These are phyloP conservation scores for Apistogramma diplotaenia DNA, from an alignment of 2,113 vertebrate genomes.

Conservation along the genomic window DNA sequence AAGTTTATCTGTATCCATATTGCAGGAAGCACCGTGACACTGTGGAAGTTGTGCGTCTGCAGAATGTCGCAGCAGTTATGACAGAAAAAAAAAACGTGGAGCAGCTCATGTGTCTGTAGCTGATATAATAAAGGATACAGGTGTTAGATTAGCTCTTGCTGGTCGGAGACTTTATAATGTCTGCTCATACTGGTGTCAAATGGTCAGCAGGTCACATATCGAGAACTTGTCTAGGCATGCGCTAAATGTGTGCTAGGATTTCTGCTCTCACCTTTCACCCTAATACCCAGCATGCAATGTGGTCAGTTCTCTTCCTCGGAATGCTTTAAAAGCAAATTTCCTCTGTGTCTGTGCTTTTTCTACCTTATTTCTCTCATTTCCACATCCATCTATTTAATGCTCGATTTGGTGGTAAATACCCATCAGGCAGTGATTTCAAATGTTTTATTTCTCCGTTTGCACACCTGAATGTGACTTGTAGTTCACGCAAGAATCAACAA, in stretches of 20 bases:
- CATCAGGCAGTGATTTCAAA: neutral
- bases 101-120: neutral
- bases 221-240: slow-evolving; percentile 14
- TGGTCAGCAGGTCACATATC: slow-evolving; percentile 20
- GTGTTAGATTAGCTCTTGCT: neutral
- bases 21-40: slow-evolving; percentile 19
- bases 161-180: neutral
- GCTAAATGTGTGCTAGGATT: slow-evolving; percentile 2
- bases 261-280: slow-evolving; percentile 38
- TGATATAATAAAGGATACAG: neutral
- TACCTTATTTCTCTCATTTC: neutral
- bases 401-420: neutral
- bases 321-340: neutral
- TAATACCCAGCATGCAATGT: neutral
- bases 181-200: slow-evolving; percentile 1
- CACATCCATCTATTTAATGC: neutral
- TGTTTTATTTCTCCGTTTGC: neutral
- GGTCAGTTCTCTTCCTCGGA: neutral
- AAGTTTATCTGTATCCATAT: slow-evolving; percentile 15
- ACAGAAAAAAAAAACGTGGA: no score
- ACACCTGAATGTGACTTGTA: neutral
- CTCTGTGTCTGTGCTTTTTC: neutral
- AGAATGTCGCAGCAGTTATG: neutral
- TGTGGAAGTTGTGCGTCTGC: neutral
- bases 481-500: neutral